Evolutionary conservation across 1,140 invertebrate species (phyloP), one percentile per base, ranked within the genome.

Genomic region (Drosophila azteca): DNA sequence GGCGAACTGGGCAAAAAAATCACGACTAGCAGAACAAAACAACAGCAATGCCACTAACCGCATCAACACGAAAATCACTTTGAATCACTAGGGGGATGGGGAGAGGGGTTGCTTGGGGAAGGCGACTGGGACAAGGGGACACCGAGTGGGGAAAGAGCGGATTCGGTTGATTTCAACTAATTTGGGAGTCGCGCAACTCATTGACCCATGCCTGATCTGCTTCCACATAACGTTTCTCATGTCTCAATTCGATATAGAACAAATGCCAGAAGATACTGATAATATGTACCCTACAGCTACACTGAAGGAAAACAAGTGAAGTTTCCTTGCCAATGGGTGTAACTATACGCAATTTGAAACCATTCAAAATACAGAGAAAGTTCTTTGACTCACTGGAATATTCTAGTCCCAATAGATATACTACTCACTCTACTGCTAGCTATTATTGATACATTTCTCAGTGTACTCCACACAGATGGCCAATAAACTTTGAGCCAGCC

Each of bases 1-100:
- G 44, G 64, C 77, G 84, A 88, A 88, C 79, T 79, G 84, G 83
- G 53, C 83, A 88, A 72, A 71, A 77, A 82, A 83, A 83, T 89
- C 83, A 88, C 83, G 83, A 88, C 79, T 54, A 68, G 61, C 31
- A 64, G 65, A 64, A 59, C 53, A 73, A 58, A 31, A 66, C 55
- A 65, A 65, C 65, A 53, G 24, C 55, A 54, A 69, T 51, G 31
- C 67, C 62, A 77, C 58, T 63, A 77, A 77, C 65, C 65, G 65
- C 74, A 77, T 77, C 73, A 79, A 79, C 79, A 84, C 80, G 80
- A 83, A 75, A 72, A 65, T 85, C 78, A 73, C 74, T 46, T 77
- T 69, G 61, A 77, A 79, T n/a, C n/a, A n/a, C n/a, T 78, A 58
- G 44, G 49, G 26, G 35, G 9, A 11, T 11, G 31, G 17, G 1